Evolutionary conservation across 1,140 invertebrate species (phyloP).

Genomic region (Drosophila auraria): DNA sequence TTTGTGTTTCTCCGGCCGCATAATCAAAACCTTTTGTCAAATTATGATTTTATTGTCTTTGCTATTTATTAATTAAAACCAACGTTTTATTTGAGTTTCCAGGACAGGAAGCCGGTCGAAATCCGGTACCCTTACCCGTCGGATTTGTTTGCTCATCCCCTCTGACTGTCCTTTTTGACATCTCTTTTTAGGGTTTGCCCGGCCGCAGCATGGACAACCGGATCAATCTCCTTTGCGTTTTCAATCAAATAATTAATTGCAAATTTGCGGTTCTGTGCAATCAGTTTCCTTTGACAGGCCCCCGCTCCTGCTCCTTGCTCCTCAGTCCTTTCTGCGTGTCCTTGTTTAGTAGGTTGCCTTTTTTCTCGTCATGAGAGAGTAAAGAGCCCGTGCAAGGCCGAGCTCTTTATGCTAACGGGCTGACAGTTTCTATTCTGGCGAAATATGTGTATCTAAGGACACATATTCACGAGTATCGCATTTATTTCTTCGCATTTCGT

Average conservation of each 20-base stretch:
- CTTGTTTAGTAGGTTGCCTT: slow-evolving; percentile 13
- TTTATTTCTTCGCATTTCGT: slow-evolving; percentile 35
- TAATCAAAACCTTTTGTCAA: slow-evolving; percentile 55
- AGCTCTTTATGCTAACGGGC: slow-evolving; percentile 39
- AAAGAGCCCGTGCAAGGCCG: slow-evolving; percentile 24
- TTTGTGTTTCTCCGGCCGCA: slow-evolving; percentile 48
- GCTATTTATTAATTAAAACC: slow-evolving; percentile 72
- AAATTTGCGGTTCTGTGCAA: slow-evolving; percentile 47
- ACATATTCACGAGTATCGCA: slow-evolving; percentile 14
- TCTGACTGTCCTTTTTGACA: background rate
- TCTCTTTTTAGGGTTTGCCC: slow-evolving; percentile 16
- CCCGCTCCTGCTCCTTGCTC: background rate
- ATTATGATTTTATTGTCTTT: slow-evolving; percentile 38
- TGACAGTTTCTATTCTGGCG: slow-evolving; percentile 40
- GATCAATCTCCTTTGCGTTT: slow-evolving; percentile 44
- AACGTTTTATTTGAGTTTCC: slow-evolving; percentile 46
- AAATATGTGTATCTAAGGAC: slow-evolving; percentile 17
- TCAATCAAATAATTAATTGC: slow-evolving; percentile 55
- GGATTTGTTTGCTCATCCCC: slow-evolving; percentile 4
- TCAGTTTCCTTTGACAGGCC: slow-evolving; percentile 30
- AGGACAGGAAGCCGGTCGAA: slow-evolving; percentile 10
- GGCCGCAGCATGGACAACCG: slow-evolving; percentile 27
- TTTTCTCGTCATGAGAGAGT: slow-evolving; percentile 9
- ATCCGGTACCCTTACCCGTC: background rate
- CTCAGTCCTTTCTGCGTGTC: slow-evolving; percentile 1